phyloP scores from a whole-genome alignment of 2,113 vertebrate species.

The Protobothrops flavoviridis region DNA sequence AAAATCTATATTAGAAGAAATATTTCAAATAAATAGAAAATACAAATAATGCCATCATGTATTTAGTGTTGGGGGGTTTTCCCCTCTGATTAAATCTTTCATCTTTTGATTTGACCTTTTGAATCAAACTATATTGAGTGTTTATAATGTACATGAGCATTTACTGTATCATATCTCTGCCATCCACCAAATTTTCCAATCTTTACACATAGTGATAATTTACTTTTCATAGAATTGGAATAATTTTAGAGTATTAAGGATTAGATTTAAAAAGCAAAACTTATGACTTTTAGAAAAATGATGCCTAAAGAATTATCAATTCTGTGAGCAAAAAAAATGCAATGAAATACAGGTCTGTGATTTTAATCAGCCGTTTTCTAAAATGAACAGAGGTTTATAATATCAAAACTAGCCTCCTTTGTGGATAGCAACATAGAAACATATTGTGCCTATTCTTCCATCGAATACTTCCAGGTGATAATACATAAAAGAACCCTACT shows the following conservation, averaged over 20 bases:
- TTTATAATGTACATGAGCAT: background rate
- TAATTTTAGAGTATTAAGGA: background rate
- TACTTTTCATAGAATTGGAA: background rate
- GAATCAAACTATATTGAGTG: background rate
- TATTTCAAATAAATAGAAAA: too few relatives aligned
- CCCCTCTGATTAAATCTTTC: conserved; percentile 72
- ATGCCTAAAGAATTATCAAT: background rate
- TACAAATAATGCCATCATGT: too few relatives aligned
- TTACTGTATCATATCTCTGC: background rate
- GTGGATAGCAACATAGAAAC: too few relatives aligned
- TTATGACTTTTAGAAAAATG: background rate
- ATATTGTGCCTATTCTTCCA: background rate
- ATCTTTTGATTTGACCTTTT: background rate
- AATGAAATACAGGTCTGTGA: background rate
- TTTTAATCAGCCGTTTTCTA: too few relatives aligned
- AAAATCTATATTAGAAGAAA: too few relatives aligned
- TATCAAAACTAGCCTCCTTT: too few relatives aligned
- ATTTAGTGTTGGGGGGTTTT: too few relatives aligned
- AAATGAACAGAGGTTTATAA: background rate
- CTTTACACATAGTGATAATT: background rate
- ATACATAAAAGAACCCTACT: background rate
- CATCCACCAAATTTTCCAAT: background rate
- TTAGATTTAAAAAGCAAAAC: background rate
- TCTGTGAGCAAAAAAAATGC: background rate
- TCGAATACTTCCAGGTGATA: background rate